Evolutionary conservation across 2,113 vertebrate species (phyloP), one percentile per base, ranked within the genome.

Genomic region (Myotis davidii): DNA sequence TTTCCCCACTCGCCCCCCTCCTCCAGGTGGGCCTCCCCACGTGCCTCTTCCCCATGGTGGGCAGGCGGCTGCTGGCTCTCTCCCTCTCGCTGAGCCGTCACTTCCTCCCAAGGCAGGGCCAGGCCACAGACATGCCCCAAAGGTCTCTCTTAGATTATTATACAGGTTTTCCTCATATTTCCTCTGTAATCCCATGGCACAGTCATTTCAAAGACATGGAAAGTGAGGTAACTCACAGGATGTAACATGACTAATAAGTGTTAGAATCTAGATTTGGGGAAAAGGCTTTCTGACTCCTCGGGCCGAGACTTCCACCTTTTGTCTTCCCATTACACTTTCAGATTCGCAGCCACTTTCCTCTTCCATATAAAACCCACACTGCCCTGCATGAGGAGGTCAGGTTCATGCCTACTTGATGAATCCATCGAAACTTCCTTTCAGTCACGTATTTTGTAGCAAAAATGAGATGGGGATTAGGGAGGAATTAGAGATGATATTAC

Each of bases 401-500:
- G 59, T 73, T 85, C 70, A 82, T 37, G 21, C 54, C 86, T 50
- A 89, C 37, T 72, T 59, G 48, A 90, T 72, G 25, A 82, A 52
- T 74, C 27, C 29, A 86, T 67, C 73, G n/a, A 48, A 85, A 92
- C 39, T 27, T 94, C 61, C 69, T 94, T 77, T 39, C 59, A 81
- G 89, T 59, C n/a, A 88, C 2, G 8, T 67, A 77, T 77, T 95
- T 72, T 77, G 70, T 59, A 52, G 72, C 45, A 23, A 90, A 92
- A 92, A 67, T 87, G 85, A 88, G 77, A 42, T 23, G 88, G 59
- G 78, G 59, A 82, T 95, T 88, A 96, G 64, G 39, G 83, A 59
- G 54, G 92, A 82, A 74, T 93, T 85, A 74, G 0, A 39, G 39
- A 3, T 12, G 42, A 27, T 45, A 34, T 73, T 48, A 25, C 82